Evolutionary conservation across 2,888 invertebrate genomes (phyloP).

Genomic region (Cheilosia vulpina): DNA sequence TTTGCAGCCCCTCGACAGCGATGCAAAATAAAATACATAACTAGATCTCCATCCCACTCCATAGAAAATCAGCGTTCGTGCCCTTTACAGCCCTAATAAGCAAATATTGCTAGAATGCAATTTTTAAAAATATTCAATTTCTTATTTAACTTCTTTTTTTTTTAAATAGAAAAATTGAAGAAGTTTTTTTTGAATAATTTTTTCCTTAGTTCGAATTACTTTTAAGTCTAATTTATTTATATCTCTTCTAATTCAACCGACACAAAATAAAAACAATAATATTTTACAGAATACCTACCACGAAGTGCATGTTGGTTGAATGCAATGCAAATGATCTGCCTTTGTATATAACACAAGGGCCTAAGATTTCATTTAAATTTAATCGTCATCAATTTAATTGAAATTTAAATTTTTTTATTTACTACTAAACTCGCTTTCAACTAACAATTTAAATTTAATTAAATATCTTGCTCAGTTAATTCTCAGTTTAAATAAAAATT

Average conservation of each 20-base stretch:
- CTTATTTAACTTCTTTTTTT: conserved; percentile 15
- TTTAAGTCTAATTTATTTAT: conserved; percentile 29
- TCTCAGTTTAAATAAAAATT: conserved; percentile 67
- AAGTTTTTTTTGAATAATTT: conserved; percentile 16
- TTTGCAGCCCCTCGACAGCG: conserved; percentile 1
- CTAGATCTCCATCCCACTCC: conserved; percentile 43
- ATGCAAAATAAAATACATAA: neutral
- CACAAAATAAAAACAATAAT: conserved; percentile 34
- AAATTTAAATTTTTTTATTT: conserved; percentile 28
- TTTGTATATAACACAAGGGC: conserved; percentile 74
- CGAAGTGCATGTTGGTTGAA: conserved; percentile 58
- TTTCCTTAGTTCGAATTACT: conserved; percentile 33
- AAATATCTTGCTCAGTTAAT: conserved; percentile 48
- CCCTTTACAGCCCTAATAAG: conserved; percentile 44
- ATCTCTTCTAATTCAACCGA: conserved; percentile 53
- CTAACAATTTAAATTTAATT: conserved; percentile 53
- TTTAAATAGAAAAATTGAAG: conserved; percentile 58
- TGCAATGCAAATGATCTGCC: conserved; percentile 42
- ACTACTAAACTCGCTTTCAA: conserved; percentile 51
- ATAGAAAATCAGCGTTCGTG: conserved; percentile 59
- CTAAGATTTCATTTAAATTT: conserved; percentile 46
- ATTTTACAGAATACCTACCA: conserved; percentile 61
- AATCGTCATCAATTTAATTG: conserved; percentile 43
- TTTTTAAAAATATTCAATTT: conserved; percentile 50
- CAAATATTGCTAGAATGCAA: conserved; percentile 62